phyloP scores from a whole-genome alignment of 2,888 invertebrate species.

The Drosophila leonis region DNA sequence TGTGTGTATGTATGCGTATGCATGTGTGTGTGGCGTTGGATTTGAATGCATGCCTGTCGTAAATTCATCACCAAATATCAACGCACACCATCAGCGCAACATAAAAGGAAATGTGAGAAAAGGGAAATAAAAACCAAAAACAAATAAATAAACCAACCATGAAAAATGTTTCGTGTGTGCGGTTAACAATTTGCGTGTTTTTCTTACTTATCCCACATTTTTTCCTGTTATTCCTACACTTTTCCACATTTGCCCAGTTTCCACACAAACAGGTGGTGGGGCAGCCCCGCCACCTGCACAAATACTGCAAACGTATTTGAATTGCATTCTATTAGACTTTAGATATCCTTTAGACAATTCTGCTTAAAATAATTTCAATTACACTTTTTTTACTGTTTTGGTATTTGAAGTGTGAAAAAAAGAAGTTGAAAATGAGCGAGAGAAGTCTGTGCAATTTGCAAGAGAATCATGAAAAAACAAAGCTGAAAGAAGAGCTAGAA shows the following conservation, averaged over 20 bases:
- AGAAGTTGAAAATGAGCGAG: not conserved
- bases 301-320: constrained; percentile 1
- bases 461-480: not conserved
- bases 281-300: not conserved
- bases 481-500: not conserved
- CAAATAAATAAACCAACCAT: constrained; percentile 60
- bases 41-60: constrained; percentile 60
- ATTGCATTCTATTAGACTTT: constrained; percentile 17
- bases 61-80: constrained; percentile 66
- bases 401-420: constrained; percentile 3
- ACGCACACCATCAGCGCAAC: constrained; percentile 57
- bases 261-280: constrained; percentile 25
- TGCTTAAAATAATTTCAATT: constrained; percentile 48
- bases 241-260: constrained; percentile 5
- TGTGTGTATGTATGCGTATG: not conserved
- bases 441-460: not conserved
- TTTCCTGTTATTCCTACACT: not conserved
- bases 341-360: too few relatives aligned
- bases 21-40: constrained; percentile 4
- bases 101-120: constrained; percentile 23
- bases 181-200: constrained; percentile 61
- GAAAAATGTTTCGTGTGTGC: constrained; percentile 64
- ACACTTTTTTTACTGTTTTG: not conserved
- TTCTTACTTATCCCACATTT: constrained; percentile 49
- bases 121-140: constrained; percentile 28